These are phyloP conservation scores for Pavo muticus DNA, from an alignment of 2,113 vertebrate species.

Conservation along the genomic window DNA sequence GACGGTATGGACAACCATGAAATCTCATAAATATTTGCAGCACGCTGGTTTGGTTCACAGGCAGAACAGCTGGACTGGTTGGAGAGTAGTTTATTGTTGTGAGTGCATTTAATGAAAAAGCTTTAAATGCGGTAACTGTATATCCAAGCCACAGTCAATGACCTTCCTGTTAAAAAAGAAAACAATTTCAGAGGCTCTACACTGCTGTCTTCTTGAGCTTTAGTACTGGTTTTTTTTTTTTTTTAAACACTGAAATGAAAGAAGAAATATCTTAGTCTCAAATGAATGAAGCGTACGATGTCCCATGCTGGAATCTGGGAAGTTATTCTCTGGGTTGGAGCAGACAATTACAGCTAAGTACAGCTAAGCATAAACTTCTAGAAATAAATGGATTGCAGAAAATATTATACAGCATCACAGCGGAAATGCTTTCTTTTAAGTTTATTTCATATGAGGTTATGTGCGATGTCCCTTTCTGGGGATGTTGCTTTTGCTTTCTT, in stretches of 20 bases:
- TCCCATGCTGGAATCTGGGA: constrained; percentile 4
- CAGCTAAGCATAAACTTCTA: constrained; percentile 2
- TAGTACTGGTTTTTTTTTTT: not conserved
- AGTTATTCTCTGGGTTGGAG: not conserved
- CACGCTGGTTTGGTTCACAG: constrained; percentile 1
- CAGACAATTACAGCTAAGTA: not conserved
- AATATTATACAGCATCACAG: not conserved
- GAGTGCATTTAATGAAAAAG: not conserved
- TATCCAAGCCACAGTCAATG: not conserved
- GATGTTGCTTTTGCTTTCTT: not conserved
- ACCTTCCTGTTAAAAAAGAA: not conserved
- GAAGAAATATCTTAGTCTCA: not conserved
- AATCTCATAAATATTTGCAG: constrained; percentile 34
- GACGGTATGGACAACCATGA: constrained; percentile 3
- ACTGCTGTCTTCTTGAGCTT: not conserved
- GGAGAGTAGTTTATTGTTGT: not conserved
- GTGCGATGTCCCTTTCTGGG: not conserved
- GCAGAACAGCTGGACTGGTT: constrained; percentile 19
- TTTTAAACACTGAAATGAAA: not conserved
- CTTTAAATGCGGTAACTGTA: not conserved
- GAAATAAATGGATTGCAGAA: not conserved
- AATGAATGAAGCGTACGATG: not conserved
- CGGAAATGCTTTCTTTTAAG: not conserved
- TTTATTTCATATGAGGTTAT: not conserved
- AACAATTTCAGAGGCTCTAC: not conserved